Evolutionary conservation across 2,797 vertebrate genomes (phyloP), one percentile per base, ranked within the genome.

Genomic region (Anableps anableps): DNA sequence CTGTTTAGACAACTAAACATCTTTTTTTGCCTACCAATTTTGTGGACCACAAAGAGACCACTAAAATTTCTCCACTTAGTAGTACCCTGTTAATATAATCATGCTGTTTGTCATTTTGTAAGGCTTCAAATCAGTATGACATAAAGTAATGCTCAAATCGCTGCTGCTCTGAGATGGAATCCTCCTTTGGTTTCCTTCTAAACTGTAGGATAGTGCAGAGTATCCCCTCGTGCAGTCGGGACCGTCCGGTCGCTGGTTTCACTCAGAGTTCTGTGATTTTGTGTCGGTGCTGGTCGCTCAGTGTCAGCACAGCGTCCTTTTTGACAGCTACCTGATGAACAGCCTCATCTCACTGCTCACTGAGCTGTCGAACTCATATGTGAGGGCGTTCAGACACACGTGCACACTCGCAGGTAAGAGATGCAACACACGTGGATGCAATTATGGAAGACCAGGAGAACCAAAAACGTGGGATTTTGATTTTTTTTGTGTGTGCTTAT

Each of bases 301-400:
- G 89, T 97, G 97, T 93, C 97, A 98, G 90, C 94, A 95, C 91
- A 95, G 94, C 73, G 92, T 97, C 84, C 91, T 98, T 55, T 98
- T 97, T 23, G 97, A 99, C 79, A 91, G 93, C 76, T 98, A 97
- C 93, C 93, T 99, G 92, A 96, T 98, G 95, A 96, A 95, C 91
- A 91, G 96, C 0, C 75, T 99, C 75, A 96, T 98, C 86, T 98
- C 97, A 0, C 94, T 98, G 89, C 95, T 99, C 55, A 95, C 96
- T 0, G 96, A 97, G 83, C 95, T 98, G 80, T 97, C 97, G 0
- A 93, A 97, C 90, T 98, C 97, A 0, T 92, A 92, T 38, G 89
- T 98, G 26, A 95, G 97, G 64, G 97, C 97, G 0, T 98, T 98
- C 91, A 96, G 97, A 82, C 98, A 98, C 94, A 98, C 97, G 34